Evolutionary conservation across 2,113 vertebrate species (phyloP).

Genomic region (Tenrec ecaudatus): DNA sequence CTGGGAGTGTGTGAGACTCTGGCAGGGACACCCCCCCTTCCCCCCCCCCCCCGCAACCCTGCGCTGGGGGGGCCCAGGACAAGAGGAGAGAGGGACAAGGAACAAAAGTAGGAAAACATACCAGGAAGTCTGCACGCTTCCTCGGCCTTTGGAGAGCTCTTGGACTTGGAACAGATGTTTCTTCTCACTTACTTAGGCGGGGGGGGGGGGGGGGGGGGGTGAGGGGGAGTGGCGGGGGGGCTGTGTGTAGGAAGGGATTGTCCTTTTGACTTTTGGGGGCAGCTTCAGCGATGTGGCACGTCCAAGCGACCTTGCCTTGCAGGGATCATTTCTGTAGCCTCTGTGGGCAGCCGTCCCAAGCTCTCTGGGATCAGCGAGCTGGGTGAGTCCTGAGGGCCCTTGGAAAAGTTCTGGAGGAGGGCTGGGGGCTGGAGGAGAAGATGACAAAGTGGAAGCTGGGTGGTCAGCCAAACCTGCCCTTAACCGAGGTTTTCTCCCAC

Average conservation of each 20-base stretch:
- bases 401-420: too few relatives aligned
- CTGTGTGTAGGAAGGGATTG: too few relatives aligned
- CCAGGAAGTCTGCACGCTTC: neutral
- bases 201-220: too few relatives aligned
- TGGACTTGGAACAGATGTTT: neutral
- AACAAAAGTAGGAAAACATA: neutral
- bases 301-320: too few relatives aligned
- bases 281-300: too few relatives aligned
- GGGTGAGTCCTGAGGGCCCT: neutral
- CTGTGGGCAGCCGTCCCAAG: neutral
- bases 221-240: too few relatives aligned
- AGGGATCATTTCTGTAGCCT: too few relatives aligned
- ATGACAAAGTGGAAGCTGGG: neutral
- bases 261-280: too few relatives aligned
- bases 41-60: neutral
- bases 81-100: neutral
- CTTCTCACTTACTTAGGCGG: neutral
- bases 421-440: neutral
- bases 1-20: neutral
- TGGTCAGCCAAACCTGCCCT: neutral
- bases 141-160: neutral
- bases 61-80: accelerated
- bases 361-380: accelerated
- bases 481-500: neutral
- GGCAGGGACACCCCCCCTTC: too few relatives aligned